Conservation (phyloP, 1,140 invertebrate species). For the Drosophila quadrilineata region DNA sequence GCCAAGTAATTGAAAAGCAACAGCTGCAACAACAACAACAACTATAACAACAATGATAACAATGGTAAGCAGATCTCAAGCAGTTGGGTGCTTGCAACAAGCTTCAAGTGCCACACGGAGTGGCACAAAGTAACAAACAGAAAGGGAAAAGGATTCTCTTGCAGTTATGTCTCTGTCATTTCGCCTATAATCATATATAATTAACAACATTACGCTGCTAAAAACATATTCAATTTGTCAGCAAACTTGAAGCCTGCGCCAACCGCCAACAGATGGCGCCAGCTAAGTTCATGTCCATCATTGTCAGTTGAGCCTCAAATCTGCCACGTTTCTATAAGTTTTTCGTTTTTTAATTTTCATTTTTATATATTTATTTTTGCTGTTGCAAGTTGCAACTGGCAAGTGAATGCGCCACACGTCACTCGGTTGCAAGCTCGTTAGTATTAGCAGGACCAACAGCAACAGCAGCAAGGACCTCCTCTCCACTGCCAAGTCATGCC, state of each 20-base stretch:
- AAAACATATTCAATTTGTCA: slow-evolving; percentile 63
- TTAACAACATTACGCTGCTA: slow-evolving; percentile 60
- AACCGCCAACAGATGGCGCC: too few relatives aligned
- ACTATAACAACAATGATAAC: slow-evolving; percentile 1
- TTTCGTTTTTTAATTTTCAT: too few relatives aligned
- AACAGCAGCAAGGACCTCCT: slow-evolving; percentile 28
- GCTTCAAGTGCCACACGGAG: slow-evolving; percentile 18
- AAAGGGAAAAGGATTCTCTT: slow-evolving; percentile 4
- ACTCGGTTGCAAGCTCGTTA: slow-evolving; percentile 29
- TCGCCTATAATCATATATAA: slow-evolving; percentile 53
- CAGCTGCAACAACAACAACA: slow-evolving; percentile 10
- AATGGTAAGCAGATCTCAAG: slow-evolving; percentile 19
- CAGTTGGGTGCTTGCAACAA: slow-evolving; percentile 32
- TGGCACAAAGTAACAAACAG: slow-evolving; percentile 16
- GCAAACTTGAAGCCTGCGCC: not conserved
- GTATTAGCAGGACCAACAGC: slow-evolving; percentile 21
- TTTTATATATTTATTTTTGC: slow-evolving; percentile 23
- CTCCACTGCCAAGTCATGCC: slow-evolving; percentile 59
- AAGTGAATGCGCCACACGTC: slow-evolving; percentile 37
- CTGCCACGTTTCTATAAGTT: too few relatives aligned
- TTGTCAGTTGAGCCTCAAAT: too few relatives aligned
- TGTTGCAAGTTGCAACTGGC: slow-evolving; percentile 37
- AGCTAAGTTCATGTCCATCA: not conserved
- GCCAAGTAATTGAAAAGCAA: slow-evolving; percentile 63
- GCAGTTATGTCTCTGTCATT: slow-evolving; percentile 49